Conservation (phyloP, 1,140 invertebrate species). For the Brachionus rubens region DNA sequence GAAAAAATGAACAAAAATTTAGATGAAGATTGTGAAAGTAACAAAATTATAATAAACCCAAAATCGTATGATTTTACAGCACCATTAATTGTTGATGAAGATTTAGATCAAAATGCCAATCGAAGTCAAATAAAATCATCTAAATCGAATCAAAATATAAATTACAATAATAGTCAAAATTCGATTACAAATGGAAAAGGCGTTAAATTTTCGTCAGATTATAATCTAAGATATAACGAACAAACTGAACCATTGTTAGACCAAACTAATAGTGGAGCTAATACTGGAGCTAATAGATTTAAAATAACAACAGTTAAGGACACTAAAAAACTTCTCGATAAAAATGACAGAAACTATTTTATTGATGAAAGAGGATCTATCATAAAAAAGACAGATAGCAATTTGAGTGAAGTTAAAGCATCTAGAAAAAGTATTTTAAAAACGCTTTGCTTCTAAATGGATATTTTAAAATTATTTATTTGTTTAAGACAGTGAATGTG, state of each 20-base stretch:
- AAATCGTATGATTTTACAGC: conserved; percentile 13
- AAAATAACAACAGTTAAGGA: conserved; percentile 1
- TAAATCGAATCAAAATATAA: background rate
- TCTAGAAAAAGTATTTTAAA: background rate
- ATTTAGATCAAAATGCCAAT: background rate
- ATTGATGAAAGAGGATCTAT: conserved; percentile 1
- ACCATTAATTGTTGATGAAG: conserved; percentile 33
- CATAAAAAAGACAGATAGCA: background rate
- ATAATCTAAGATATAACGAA: background rate
- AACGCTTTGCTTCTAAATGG: background rate
- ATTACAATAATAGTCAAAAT: background rate
- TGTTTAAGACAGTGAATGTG: background rate
- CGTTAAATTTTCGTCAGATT: background rate
- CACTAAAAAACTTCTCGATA: background rate
- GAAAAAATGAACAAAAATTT: background rate
- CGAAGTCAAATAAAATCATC: background rate
- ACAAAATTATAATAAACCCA: conserved; percentile 20
- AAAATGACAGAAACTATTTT: background rate
- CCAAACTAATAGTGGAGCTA: no score
- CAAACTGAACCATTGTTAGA: background rate
- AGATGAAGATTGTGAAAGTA: conserved; percentile 30
- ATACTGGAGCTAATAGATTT: background rate
- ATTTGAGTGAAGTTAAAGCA: background rate
- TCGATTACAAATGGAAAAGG: background rate
- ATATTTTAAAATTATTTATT: background rate